Conservation (phyloP, 2,888 invertebrate species). For the Cataglyphis albicans region DNA sequence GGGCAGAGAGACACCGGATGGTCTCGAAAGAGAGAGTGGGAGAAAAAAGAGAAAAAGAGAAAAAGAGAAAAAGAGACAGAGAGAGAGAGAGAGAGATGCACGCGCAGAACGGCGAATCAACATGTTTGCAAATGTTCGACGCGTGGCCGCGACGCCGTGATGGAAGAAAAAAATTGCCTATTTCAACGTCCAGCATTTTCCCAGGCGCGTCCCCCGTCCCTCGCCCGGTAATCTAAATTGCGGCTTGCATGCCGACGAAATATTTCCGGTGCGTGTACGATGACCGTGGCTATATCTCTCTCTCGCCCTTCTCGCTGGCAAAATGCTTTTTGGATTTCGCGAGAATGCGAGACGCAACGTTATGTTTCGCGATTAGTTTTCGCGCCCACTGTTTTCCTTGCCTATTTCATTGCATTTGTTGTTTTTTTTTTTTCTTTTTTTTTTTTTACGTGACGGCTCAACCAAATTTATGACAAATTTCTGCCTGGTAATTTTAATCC, state of each 20-base stretch:
- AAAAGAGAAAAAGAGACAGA: neutral
- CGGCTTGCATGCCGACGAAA: conserved; percentile 51
- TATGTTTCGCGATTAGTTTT: conserved; percentile 31
- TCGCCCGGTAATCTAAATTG: conserved; percentile 55
- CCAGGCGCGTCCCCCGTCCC: conserved; percentile 21
- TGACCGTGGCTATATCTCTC: conserved; percentile 29
- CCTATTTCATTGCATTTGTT: neutral
- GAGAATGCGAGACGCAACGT: conserved; percentile 10
- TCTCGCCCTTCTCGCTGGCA: conserved; percentile 12
- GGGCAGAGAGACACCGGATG: conserved; percentile 19
- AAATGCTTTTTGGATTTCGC: neutral
- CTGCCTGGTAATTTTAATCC: conserved; percentile 40
- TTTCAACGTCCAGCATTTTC: conserved; percentile 66
- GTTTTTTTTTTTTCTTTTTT: neutral
- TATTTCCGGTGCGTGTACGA: conserved; percentile 39
- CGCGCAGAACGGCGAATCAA: conserved; percentile 55
- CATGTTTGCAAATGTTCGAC: conserved; percentile 72
- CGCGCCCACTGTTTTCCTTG: conserved; percentile 18
- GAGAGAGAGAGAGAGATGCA: conserved; percentile 1
- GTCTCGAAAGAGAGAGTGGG: neutral
- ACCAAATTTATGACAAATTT: conserved; percentile 41
- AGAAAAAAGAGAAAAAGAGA: neutral
- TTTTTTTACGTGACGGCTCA: neutral
- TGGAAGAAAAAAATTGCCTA: conserved; percentile 66
- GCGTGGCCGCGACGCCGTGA: conserved; percentile 55